These are phyloP conservation scores for Chrysolina oricalcia DNA, from an alignment of 2,888 invertebrate genomes.

Conservation along the genomic window DNA sequence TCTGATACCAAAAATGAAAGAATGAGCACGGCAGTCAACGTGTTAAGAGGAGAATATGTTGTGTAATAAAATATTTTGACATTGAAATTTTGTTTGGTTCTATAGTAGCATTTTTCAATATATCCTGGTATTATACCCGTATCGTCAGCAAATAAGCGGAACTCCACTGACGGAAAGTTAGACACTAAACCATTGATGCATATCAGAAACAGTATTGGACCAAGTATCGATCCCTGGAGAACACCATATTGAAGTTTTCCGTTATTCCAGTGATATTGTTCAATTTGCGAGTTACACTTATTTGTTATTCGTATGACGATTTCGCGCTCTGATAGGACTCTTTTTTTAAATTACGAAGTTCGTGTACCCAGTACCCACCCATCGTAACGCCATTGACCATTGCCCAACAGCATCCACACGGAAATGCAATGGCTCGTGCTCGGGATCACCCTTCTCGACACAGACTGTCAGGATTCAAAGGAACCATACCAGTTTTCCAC, in stretches of 20 bases:
- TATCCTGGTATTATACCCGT: not conserved
- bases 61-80: too few species aligned
- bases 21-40: too few species aligned
- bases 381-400: conserved; percentile 28
- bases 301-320: conserved; percentile 7
- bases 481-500: conserved; percentile 22
- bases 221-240: too few species aligned
- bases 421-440: conserved; percentile 49
- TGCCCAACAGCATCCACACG: conserved; percentile 39
- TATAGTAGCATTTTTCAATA: too few species aligned
- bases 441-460: conserved; percentile 32
- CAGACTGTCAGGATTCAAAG: conserved; percentile 20
- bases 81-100: too few species aligned
- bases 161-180: too few species aligned
- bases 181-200: too few species aligned
- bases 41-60: too few species aligned
- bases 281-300: conserved; percentile 1
- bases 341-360: not conserved
- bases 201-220: too few species aligned
- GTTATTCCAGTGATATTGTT: conserved; percentile 11
- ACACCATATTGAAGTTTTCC: conserved; percentile 22
- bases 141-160: too few species aligned
- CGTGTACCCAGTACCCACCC: conserved; percentile 9
- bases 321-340: conserved; percentile 1
- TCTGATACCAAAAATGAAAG: too few species aligned